Evolutionary conservation across 1,140 invertebrate species (phyloP).

Genomic region (Solen grandis): DNA sequence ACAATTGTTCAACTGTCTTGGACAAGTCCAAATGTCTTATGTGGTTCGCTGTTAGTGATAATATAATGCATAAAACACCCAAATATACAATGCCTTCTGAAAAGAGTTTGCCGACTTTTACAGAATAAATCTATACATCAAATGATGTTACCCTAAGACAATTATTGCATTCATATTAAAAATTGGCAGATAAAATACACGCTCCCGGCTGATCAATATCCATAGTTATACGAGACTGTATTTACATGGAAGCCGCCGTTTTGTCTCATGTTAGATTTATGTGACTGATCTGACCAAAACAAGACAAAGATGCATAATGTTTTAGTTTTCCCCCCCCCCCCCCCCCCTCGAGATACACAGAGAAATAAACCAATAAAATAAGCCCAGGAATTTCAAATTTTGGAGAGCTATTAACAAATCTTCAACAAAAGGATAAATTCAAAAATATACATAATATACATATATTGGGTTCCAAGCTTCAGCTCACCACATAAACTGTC

Average conservation of each 20-base stretch:
- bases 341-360: neutral
- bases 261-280: neutral
- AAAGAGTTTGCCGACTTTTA: no score
- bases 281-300: neutral
- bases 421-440: no score
- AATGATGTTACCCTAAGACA: conserved; percentile 14
- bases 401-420: neutral
- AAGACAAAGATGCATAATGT: neutral
- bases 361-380: no score
- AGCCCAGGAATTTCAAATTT: no score
- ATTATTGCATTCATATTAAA: conserved; percentile 15
- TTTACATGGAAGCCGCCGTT: no score
- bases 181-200: conserved; percentile 9
- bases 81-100: conserved; percentile 19
- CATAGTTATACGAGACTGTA: conserved; percentile 10
- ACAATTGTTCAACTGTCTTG: conserved; percentile 15
- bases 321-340: neutral
- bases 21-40: conserved; percentile 18
- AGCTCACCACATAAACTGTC: no score
- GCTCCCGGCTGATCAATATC: conserved; percentile 5
- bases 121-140: conserved; percentile 19
- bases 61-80: no score
- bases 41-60: neutral
- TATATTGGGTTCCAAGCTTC: no score
- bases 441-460: no score